Conservation (phyloP, 2,888 invertebrate genomes). For the Siphlonurus alternatus region DNA sequence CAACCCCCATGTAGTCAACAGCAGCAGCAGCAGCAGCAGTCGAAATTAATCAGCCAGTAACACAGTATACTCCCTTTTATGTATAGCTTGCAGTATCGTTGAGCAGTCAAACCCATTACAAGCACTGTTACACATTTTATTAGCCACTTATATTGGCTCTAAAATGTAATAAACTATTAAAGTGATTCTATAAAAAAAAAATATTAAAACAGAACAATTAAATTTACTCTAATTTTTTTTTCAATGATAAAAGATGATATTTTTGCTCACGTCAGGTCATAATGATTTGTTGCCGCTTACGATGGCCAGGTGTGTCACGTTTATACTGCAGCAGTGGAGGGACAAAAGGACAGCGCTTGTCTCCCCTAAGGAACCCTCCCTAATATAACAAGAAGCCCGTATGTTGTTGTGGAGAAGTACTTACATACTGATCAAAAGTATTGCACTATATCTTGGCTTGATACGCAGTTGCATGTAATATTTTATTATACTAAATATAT, state of each 20-base stretch:
- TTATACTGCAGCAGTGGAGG: neutral
- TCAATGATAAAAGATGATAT: no score
- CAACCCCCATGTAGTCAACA: neutral
- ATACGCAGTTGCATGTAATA: no score
- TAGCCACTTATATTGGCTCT: neutral
- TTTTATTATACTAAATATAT: no score
- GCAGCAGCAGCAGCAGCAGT: no score
- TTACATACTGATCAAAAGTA: no score
- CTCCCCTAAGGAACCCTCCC: neutral
- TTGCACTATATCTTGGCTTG: no score
- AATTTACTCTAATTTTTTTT: no score
- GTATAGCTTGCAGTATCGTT: neutral
- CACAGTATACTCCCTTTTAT: constrained; percentile 1
- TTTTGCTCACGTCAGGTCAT: no score
- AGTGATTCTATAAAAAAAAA: no score
- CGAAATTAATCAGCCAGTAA: neutral
- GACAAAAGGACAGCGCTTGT: neutral
- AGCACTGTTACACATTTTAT: neutral
- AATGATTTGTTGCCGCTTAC: neutral
- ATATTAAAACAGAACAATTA: no score
- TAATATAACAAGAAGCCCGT: no score
- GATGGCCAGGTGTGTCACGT: neutral
- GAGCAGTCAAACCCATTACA: neutral
- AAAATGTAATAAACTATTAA: neutral
- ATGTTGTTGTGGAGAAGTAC: no score